Evolutionary conservation across 2,797 vertebrate genomes (phyloP).

Genomic region (Ctenochaetus hawaiiensis): DNA sequence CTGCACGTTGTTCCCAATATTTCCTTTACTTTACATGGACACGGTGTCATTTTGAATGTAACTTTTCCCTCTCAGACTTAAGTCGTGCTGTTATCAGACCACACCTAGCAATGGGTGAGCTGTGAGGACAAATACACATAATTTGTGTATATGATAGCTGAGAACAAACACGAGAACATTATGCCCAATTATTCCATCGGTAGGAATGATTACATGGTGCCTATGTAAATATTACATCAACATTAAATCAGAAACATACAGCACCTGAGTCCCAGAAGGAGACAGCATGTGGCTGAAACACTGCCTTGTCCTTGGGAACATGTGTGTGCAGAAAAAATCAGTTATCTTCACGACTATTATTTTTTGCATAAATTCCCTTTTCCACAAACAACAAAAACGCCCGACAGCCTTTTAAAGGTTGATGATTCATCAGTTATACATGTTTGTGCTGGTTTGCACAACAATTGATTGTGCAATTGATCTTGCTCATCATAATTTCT

Average conservation of each 20-base stretch:
- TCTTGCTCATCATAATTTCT: neutral
- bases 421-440: constrained; percentile 21
- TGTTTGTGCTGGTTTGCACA: constrained; percentile 9
- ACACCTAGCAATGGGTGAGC: constrained; percentile 1
- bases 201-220: neutral
- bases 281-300: neutral
- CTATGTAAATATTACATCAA: neutral
- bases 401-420: constrained; percentile 13
- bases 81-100: neutral
- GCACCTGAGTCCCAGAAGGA: neutral
- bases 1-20: neutral
- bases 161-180: neutral
- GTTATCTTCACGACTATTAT: neutral
- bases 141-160: constrained; percentile 1
- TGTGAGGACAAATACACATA: constrained; percentile 4
- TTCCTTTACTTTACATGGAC: neutral
- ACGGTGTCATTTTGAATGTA: neutral
- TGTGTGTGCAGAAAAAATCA: neutral
- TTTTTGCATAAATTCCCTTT: neutral
- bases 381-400: constrained; percentile 6
- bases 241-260: neutral
- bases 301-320: neutral
- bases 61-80: neutral
- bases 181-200: neutral
- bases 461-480: constrained; percentile 7